Conservation (phyloP, 1,140 invertebrate species). For the Pseudomyrmex flavicornis region DNA sequence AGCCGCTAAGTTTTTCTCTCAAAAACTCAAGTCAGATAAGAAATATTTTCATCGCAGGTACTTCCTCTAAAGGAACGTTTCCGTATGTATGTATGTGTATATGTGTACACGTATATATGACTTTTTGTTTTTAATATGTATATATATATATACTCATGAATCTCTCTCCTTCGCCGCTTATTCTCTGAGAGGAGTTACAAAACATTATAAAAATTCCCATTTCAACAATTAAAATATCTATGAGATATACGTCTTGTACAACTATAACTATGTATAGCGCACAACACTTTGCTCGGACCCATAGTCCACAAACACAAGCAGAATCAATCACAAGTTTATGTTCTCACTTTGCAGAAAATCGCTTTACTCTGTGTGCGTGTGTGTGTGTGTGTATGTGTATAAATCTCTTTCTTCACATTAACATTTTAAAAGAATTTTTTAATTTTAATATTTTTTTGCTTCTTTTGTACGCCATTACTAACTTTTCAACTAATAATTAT, state of each 20-base stretch:
- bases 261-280: constrained; percentile 26
- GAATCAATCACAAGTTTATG: not conserved
- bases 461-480: too few relatives aligned
- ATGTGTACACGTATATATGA: constrained; percentile 11
- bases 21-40: constrained; percentile 45
- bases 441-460: too few relatives aligned
- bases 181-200: constrained; percentile 58
- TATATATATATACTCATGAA: constrained; percentile 26
- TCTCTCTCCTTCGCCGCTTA: constrained; percentile 32
- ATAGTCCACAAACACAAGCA: constrained; percentile 10
- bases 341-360: constrained; percentile 20
- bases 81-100: constrained; percentile 27
- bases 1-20: constrained; percentile 42
- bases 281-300: constrained; percentile 17
- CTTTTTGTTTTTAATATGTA: not conserved
- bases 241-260: constrained; percentile 30
- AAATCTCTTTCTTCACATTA: too few relatives aligned
- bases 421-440: too few relatives aligned
- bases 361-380: too few relatives aligned
- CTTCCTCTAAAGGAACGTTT: constrained; percentile 53
- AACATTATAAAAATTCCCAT: constrained; percentile 71
- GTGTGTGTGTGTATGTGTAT: too few relatives aligned
- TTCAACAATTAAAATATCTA: constrained; percentile 47
- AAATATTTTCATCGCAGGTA: constrained; percentile 35
- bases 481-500: too few relatives aligned